Base-by-base conservation (phyloP, 2,113 vertebrate species). In the Podarcis cretensis region DNA sequence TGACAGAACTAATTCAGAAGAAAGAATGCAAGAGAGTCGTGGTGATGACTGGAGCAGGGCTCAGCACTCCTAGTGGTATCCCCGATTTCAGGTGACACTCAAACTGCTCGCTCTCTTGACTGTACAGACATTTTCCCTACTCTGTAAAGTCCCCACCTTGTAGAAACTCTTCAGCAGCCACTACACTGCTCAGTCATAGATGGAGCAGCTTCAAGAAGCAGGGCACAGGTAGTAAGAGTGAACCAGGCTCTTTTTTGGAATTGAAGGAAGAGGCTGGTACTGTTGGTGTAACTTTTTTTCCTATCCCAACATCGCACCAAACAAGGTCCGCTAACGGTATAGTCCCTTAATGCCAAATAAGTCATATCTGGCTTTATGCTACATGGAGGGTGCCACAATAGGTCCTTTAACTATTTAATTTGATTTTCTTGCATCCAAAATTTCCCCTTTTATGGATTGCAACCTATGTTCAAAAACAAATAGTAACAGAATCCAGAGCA, bases 31-130 rank as follows among this genome's bases (percentile, higher is more conserved):
- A 18, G 21, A 95, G 96, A 21, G 96, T 99, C 27, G 96, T 99
- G 92, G 98, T 98, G 96, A 99, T 99, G 98, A 98, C 96, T 0
- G 99, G 99, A 0, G 99, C 99, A 0, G 99, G 98, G 37, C 98
- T 99, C 89, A 99, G 98, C 96, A 99, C 98, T 0, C 98, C 98
- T 2, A 99, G 99, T 0, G 98, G 99, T 88, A 98, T 99, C 92
- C 98, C 98, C 0, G 99, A 99, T 87, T 99, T 99, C 95, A 98
- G 98, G 98, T 99, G 86, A 71, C 0, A 3, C 35, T 12, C 54
- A 40, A 9, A 0, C 2, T 8, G 40, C 57, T 74, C 75, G 35
- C 16, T 12, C 65, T 23, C 35, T 35, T 68, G 63, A 30, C 8
- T 76, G 21, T 66, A 43, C 69, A 74, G 74, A 30, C 18, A 40